Base-by-base conservation (phyloP, 2,888 invertebrate genomes). In the Parnassius glacialis region DNA sequence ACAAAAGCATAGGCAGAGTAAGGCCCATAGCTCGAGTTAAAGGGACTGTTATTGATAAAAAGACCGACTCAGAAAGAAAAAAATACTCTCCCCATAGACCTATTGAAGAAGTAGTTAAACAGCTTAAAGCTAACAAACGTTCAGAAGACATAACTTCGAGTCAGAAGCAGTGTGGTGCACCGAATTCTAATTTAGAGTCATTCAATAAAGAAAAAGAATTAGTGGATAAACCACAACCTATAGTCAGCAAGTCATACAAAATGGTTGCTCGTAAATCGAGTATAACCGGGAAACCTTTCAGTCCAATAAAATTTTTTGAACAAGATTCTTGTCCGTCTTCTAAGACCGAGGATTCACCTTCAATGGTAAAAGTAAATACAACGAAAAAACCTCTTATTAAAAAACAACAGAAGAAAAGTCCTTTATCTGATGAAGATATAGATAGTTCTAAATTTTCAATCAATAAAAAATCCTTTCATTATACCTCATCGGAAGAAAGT, bases 211-310 rank as follows among this genome's bases (percentile, higher is more conserved):
- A 80, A 59, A 79, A 75, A 68, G 81, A 83, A 50, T 45, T 65
- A 2, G 85, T 83, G 62, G 85, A 87, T 59, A 79, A 81, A 61
- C 89, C 90, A 55, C 84, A 84, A 74, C 84, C 88, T 55, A 88
- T 90, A 65, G 81, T 91, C 16, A 90, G 91, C 67, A 92, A 92
- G 71, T 90, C 91, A 16, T 90, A 91, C 70, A 91, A 90, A 80
- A 92, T 90, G 90, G 90, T 92, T n/a, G 90, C 91, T 52, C 77
- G 91, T 56, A 91, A 91, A 76, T 90, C 91, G 25, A 91, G 90
- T 66, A 86, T 91, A 52, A 90, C 91, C 16, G 91, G 91, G n/a
- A 88, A 90, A 75, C 91, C 90, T 48, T 90, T 90, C 70, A 90
- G 89, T 65, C 90, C 90, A 11, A 86, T 87, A 1, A 86, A 87